Evolutionary conservation across 1,140 invertebrate species (phyloP).

Genomic region (Drosophila sechellia): DNA sequence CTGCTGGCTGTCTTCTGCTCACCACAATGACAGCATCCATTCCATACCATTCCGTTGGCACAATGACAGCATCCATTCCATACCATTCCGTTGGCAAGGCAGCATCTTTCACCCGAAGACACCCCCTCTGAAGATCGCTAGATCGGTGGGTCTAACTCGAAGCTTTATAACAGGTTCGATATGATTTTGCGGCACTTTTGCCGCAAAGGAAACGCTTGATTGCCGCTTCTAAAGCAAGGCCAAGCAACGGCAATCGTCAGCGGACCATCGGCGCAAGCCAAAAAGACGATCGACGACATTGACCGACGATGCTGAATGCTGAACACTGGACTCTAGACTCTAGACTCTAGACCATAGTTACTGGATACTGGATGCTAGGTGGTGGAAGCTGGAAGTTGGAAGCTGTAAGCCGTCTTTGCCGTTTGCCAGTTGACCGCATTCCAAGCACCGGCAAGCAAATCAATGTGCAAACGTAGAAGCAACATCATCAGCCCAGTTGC

Average conservation of each 20-base stretch:
- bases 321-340: neutral
- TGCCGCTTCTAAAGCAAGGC: constrained; percentile 77
- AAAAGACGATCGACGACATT: constrained; percentile 64
- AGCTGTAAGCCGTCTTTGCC: constrained; percentile 42
- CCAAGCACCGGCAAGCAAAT: constrained; percentile 64
- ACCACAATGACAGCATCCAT: constrained; percentile 37
- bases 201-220: constrained; percentile 76
- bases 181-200: constrained; percentile 80
- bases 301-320: constrained; percentile 47
- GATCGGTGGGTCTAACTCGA: constrained; percentile 6
- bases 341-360: neutral
- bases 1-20: constrained; percentile 21
- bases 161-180: constrained; percentile 76
- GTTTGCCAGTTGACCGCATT: constrained; percentile 77
- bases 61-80: constrained; percentile 36
- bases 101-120: constrained; percentile 63
- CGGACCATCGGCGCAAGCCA: constrained; percentile 32
- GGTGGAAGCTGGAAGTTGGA: constrained; percentile 14
- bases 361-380: constrained; percentile 1
- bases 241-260: constrained; percentile 67
- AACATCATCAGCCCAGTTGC: constrained; percentile 29
- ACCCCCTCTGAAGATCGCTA: neutral
- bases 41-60: constrained; percentile 22
- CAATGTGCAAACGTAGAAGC: constrained; percentile 70
- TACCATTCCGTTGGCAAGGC: constrained; percentile 21